These are phyloP conservation scores for Drosophila anceps DNA, from an alignment of 2,888 invertebrate species.

Conservation along the genomic window DNA sequence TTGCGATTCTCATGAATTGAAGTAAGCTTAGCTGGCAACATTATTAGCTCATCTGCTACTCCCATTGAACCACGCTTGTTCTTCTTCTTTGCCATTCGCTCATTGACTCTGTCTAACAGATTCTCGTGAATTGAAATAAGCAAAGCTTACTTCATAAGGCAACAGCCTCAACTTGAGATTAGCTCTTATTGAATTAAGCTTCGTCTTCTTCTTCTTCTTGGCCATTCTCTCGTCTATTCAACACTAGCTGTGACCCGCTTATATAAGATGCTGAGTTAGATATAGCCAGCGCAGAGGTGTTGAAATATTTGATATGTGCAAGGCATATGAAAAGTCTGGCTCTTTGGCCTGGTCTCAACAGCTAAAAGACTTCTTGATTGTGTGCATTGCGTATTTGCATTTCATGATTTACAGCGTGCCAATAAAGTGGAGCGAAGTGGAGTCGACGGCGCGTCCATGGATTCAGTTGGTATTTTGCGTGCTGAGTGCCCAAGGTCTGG, in stretches of 20 bases:
- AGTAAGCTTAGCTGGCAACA: neutral
- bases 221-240: neutral
- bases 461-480: neutral
- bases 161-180: too few relatives aligned
- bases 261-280: neutral
- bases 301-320: conserved; percentile 4
- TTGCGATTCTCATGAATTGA: conserved; percentile 1
- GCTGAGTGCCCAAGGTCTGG: conserved; percentile 9
- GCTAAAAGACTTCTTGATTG: neutral
- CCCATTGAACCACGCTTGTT: neutral
- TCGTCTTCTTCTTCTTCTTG: neutral
- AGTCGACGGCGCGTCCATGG: neutral
- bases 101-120: neutral
- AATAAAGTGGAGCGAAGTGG: neutral
- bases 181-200: neutral
- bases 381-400: conserved; percentile 17
- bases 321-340: neutral
- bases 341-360: neutral
- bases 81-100: too few relatives aligned
- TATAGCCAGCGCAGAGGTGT: neutral
- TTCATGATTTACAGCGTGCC: conserved; percentile 10
- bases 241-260: neutral
- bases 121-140: neutral
- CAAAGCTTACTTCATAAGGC: too few relatives aligned
- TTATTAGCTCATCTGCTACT: too few relatives aligned